Conservation (phyloP, 2,888 invertebrate genomes). For the Ceraclea dissimilis region DNA sequence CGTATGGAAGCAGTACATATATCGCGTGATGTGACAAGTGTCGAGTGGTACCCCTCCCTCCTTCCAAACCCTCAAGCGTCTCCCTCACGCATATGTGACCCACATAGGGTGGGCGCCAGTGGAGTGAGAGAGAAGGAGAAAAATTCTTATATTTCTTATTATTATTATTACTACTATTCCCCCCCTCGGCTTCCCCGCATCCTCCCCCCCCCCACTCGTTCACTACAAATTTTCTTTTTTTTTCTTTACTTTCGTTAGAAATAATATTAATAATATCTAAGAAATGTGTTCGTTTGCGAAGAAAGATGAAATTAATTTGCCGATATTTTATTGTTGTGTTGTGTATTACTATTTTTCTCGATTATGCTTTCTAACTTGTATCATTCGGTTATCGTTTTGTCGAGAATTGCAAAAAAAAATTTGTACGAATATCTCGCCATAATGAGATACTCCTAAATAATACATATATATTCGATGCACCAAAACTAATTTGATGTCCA, state of each 20-base stretch:
- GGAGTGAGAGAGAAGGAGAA: not conserved
- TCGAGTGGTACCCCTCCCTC: not conserved
- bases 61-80: not conserved
- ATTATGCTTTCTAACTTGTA: too few species aligned
- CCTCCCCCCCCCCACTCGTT: not conserved
- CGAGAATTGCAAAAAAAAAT: too few species aligned
- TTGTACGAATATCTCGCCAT: too few species aligned
- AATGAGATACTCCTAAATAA: too few species aligned
- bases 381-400: too few species aligned
- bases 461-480: too few species aligned
- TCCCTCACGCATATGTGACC: not conserved
- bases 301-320: constrained; percentile 1
- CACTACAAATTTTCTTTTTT: not conserved
- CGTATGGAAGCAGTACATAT: too few species aligned
- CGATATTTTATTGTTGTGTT: not conserved
- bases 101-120: not conserved
- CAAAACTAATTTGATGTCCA: too few species aligned
- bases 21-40: not conserved
- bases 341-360: not conserved
- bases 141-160: not conserved
- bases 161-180: not conserved
- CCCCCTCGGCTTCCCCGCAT: not conserved
- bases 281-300: constrained; percentile 1
- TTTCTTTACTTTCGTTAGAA: not conserved
- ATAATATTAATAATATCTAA: not conserved